Conservation (phyloP, 2,888 invertebrate species). For the Peribatodes rhomboidaria region DNA sequence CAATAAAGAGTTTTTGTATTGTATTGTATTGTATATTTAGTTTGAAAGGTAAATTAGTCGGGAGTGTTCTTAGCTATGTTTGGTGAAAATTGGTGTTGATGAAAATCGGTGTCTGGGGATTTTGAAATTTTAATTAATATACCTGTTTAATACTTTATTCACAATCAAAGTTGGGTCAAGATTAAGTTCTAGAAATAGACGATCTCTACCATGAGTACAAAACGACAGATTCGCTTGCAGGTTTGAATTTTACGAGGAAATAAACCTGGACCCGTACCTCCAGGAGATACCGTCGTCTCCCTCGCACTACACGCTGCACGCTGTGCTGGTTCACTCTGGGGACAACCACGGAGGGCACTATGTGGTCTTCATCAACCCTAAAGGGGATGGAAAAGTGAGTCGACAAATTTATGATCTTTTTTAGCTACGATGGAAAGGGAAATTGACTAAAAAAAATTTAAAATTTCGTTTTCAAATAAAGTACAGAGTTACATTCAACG, state of each 20-base stretch:
- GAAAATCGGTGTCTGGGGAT: no score
- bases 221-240: conserved; percentile 62
- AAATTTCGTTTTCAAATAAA: no score
- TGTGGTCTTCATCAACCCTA: conserved; percentile 99
- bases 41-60: no score
- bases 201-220: neutral
- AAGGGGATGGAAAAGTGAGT: conserved; percentile 94
- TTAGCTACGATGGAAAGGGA: neutral
- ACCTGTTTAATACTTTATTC: neutral
- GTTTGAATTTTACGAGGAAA: conserved; percentile 98
- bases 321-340: conserved; percentile 99
- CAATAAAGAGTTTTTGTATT: no score
- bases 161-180: neutral
- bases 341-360: conserved; percentile 99
- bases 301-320: conserved; percentile 96
- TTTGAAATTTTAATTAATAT: no score
- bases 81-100: no score
- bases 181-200: no score
- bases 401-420: neutral
- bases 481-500: no score
- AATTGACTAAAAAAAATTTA: no score
- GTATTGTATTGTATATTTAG: no score
- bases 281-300: conserved; percentile 92
- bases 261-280: conserved; percentile 95
- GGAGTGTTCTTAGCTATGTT: no score